These are phyloP conservation scores for Proteles cristata DNA, from an alignment of 2,113 vertebrate genomes.

Conservation along the genomic window DNA sequence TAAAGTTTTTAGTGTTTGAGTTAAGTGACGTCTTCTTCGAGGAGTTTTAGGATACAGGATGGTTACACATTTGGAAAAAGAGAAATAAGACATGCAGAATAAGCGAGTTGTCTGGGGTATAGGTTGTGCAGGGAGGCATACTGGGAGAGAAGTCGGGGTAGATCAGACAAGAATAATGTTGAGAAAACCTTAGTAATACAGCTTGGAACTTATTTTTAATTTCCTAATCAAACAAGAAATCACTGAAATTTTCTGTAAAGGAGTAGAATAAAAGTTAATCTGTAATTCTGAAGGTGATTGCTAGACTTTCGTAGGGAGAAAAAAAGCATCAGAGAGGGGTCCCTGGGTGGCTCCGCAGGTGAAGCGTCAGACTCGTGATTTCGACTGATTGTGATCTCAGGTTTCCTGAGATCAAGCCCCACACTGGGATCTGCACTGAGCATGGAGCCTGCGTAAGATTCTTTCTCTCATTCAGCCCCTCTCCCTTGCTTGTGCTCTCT, in stretches of 20 bases:
- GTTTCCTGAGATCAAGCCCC: too few relatives aligned
- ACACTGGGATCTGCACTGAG: too few relatives aligned
- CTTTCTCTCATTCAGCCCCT: too few relatives aligned
- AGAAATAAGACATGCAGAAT: neutral
- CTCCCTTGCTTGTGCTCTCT: too few relatives aligned
- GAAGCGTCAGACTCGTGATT: too few relatives aligned
- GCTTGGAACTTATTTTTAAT: neutral
- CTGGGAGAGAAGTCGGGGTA: neutral
- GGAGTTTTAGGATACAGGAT: neutral
- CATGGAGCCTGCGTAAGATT: too few relatives aligned
- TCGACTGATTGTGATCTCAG: too few relatives aligned
- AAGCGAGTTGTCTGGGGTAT: neutral
- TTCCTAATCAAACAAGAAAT: neutral
- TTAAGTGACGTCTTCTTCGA: neutral
- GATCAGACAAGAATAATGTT: neutral
- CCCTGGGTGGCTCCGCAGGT: too few relatives aligned
- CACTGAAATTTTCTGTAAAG: neutral
- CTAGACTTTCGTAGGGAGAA: neutral
- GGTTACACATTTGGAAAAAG: neutral
- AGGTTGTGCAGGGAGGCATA: neutral
- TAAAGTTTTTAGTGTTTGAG: neutral
- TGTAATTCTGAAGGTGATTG: neutral
- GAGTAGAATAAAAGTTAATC: neutral
- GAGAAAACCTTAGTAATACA: neutral
- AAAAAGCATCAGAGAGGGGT: neutral